Conservation (phyloP, 2,888 invertebrate genomes). For the Arge pagana region DNA sequence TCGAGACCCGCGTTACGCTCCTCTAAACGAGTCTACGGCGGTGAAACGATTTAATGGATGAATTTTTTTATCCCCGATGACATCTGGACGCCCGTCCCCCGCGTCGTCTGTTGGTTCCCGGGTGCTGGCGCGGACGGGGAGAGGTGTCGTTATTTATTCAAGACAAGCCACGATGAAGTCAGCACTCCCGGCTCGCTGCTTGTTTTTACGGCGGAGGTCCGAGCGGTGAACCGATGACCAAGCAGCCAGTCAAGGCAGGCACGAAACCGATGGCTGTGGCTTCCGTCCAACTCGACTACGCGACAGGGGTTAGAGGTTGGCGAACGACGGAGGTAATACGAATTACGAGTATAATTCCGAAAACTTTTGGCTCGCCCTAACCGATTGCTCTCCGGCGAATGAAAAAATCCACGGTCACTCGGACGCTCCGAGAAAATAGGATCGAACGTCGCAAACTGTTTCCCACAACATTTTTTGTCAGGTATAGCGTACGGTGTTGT, state of each 20-base stretch:
- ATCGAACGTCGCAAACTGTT: no score
- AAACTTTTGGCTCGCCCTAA: no score
- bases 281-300: no score
- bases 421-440: no score
- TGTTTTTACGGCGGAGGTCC: slow-evolving; percentile 10
- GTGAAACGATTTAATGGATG: slow-evolving; percentile 12
- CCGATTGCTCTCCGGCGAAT: no score
- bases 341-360: slow-evolving; percentile 16
- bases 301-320: no score
- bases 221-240: slow-evolving; percentile 17
- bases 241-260: slow-evolving; percentile 10
- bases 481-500: no score
- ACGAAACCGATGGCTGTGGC: slow-evolving; percentile 1
- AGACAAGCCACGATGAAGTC: slow-evolving; percentile 23
- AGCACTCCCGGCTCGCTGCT: slow-evolving; percentile 17
- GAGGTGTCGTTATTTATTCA: slow-evolving; percentile 24
- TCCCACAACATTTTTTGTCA: no score
- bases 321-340: no score
- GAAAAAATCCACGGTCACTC: no score
- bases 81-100: slow-evolving; percentile 6
- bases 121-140: slow-evolving; percentile 1
- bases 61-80: slow-evolving; percentile 15
- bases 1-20: no score
- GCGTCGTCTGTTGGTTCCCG: not conserved
- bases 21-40: slow-evolving; percentile 7